A percentile compares a stretch with the other conserved stretches of the same genome.
Evolutionary conservation across 2,888 invertebrate genomes (phyloP).

Genomic region (Drosophila fungiperda): DNA sequence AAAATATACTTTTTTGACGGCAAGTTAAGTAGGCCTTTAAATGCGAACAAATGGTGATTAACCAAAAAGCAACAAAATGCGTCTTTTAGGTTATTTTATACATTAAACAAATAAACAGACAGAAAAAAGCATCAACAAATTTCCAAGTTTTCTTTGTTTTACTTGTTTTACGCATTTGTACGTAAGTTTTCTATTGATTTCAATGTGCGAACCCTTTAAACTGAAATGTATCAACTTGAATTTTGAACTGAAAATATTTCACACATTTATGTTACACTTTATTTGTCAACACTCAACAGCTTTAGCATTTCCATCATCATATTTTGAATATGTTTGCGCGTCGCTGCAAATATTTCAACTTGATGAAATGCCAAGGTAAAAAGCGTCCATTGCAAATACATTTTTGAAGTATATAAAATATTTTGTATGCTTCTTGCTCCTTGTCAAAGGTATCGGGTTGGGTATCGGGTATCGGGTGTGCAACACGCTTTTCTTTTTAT

Average conservation of each 20-base stretch:
- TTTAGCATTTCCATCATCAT: constrained; percentile 26
- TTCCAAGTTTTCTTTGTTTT: not conserved
- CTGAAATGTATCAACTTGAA: not conserved
- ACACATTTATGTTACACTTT: constrained; percentile 46
- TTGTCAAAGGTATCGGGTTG: not conserved
- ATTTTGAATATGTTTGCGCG: constrained; percentile 46
- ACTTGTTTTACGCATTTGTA: not conserved
- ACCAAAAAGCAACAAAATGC: not conserved
- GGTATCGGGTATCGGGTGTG: not conserved
- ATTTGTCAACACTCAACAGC: constrained; percentile 1
- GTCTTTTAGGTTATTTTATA: not conserved
- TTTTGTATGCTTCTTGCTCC: constrained; percentile 33
- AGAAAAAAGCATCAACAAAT: not conserved
- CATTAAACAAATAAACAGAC: not conserved
- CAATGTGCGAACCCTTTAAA: not conserved
- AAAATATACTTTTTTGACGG: not conserved
- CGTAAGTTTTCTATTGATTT: not conserved
- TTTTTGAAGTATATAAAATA: constrained; percentile 58
- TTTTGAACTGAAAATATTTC: not conserved
- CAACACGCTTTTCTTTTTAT: constrained; percentile 29
- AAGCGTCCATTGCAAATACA: constrained; percentile 44
- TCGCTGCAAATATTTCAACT: constrained; percentile 56
- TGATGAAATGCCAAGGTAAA: constrained; percentile 27
- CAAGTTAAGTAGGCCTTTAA: not conserved
- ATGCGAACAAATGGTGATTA: not conserved